These are phyloP conservation scores for Acanthiza pusilla DNA, from an alignment of 2,797 vertebrate species.

Conservation along the genomic window DNA sequence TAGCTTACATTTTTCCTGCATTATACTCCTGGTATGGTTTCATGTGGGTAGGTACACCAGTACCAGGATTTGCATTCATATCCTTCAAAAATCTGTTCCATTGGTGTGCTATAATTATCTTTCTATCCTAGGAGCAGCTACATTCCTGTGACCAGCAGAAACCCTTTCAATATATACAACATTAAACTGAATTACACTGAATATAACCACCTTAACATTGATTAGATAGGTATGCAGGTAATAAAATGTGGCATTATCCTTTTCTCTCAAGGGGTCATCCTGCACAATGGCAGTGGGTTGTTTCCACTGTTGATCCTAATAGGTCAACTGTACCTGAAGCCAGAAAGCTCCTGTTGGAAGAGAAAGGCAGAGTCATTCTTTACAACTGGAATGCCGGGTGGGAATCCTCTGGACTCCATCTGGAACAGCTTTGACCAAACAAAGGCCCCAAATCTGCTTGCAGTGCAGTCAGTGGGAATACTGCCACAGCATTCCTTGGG, in stretches of 20 bases:
- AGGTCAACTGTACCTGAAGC: background rate
- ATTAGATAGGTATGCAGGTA: background rate
- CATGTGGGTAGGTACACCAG: background rate
- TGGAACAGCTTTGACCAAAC: conserved; percentile 61
- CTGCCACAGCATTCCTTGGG: conserved; percentile 56
- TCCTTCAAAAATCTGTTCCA: background rate
- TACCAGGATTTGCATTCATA: background rate
- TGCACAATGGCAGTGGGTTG: rapidly evolving
- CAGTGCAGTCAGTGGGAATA: conserved; percentile 14
- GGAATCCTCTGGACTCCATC: conserved; percentile 25
- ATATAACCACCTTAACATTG: background rate
- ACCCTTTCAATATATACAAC: background rate
- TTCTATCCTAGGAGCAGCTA: background rate
- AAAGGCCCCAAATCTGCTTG: conserved; percentile 19
- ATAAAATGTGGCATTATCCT: background rate
- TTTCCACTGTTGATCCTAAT: background rate
- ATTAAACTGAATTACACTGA: background rate
- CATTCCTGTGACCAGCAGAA: background rate
- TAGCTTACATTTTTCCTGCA: background rate
- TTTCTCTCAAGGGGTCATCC: background rate
- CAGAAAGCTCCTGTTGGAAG: background rate
- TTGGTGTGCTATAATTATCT: background rate
- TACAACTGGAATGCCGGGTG: background rate
- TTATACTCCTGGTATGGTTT: background rate
- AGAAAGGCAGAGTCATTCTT: background rate